A percentile compares a stretch with the other conserved stretches of the same genome.
Evolutionary conservation across 2,888 invertebrate genomes (phyloP).

Genomic region (Lasioglossum vierecki): DNA sequence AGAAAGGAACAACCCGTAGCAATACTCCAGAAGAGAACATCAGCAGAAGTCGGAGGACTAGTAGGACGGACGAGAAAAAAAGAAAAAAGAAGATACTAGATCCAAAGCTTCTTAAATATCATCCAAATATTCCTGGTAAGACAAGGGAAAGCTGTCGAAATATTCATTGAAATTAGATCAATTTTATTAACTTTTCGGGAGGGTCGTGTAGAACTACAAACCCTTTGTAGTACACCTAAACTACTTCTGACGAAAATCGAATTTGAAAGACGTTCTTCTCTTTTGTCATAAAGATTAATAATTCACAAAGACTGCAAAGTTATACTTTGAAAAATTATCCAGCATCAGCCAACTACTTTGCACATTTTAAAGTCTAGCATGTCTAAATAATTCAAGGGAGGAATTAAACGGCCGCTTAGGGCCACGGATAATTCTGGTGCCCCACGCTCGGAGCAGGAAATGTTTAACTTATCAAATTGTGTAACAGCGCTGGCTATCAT

Average conservation of each 20-base stretch:
- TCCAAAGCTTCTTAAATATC: conserved; percentile 63
- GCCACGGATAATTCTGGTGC: too few relatives aligned
- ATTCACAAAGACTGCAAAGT: neutral
- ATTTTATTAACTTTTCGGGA: neutral
- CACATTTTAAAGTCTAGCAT: neutral
- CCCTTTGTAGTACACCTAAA: too few relatives aligned
- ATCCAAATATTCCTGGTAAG: conserved; percentile 78
- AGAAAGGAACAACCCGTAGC: conserved; percentile 10
- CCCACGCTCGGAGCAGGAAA: too few relatives aligned
- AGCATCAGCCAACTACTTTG: neutral
- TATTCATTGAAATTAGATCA: neutral
- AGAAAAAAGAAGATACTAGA: conserved; percentile 35
- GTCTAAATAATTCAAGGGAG: neutral
- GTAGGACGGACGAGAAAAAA: conserved; percentile 23
- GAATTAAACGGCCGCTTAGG: too few relatives aligned
- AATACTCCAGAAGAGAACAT: conserved; percentile 16
- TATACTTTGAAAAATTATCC: neutral
- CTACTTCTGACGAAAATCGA: too few relatives aligned
- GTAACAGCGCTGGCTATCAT: too few relatives aligned
- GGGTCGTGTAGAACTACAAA: neutral
- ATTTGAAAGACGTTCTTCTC: neutral
- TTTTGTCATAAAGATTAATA: neutral
- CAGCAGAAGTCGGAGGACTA: conserved; percentile 18
- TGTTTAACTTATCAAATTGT: too few relatives aligned
- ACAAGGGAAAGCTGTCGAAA: neutral